Conservation (phyloP, 2,888 invertebrate genomes). For the Piscicola geometra region DNA sequence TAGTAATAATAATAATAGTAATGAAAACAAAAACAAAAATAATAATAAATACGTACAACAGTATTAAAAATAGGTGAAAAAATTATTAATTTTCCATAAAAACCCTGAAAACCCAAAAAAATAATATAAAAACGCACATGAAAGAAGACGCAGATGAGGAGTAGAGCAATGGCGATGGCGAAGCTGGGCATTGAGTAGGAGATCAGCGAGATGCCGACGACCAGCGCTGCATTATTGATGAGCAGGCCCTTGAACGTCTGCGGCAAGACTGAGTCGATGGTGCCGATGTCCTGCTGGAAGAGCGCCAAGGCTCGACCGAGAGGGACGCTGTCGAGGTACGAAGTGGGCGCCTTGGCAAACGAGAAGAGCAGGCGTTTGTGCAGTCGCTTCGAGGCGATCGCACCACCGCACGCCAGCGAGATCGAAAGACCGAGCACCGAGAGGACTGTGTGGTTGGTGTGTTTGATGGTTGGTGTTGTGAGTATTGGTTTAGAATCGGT, state of each 20-base stretch:
- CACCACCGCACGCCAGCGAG: not conserved
- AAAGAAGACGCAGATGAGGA: not conserved
- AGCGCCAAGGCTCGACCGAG: not conserved
- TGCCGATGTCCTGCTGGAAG: not conserved
- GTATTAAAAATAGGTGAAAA: no score
- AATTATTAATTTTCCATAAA: no score
- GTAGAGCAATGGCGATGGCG: not conserved
- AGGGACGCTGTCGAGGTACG: not conserved
- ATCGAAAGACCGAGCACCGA: not conserved
- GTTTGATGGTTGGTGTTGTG: not conserved
- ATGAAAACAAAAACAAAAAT: no score
- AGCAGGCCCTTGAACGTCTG: not conserved
- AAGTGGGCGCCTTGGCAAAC: not conserved
- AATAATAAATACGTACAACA: no score
- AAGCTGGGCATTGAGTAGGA: not conserved
- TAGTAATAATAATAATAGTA: no score
- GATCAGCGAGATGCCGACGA: not conserved
- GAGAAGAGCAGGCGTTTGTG: not conserved
- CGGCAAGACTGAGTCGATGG: not conserved
- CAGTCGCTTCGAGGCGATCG: not conserved
- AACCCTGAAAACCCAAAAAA: no score
- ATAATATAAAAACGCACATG: not conserved
- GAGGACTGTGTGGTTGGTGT: not conserved
- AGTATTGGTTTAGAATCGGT: no score
- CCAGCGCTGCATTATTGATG: not conserved